These are phyloP conservation scores for Ovis canadensis DNA, from an alignment of 2,113 vertebrate species.

Conservation along the genomic window DNA sequence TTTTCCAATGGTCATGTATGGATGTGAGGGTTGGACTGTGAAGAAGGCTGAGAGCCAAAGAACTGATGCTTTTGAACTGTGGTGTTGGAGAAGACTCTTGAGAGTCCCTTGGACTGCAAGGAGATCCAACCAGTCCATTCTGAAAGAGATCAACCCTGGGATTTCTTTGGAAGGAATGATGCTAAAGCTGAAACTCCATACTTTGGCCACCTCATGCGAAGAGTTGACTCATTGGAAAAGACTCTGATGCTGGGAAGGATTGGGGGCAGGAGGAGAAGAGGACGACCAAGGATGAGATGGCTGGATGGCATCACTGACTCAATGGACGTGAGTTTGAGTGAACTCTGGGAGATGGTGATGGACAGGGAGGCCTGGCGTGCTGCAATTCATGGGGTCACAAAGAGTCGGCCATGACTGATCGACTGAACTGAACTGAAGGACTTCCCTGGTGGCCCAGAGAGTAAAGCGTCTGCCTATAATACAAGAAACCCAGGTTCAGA, in stretches of 20 bases:
- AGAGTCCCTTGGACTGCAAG: neutral
- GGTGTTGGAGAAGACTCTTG: neutral
- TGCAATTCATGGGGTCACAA: rapidly evolving
- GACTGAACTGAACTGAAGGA: neutral
- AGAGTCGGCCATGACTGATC: rapidly evolving
- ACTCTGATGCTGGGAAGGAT: neutral
- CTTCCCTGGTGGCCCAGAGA: neutral
- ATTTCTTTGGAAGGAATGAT: neutral
- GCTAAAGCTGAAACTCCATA: neutral
- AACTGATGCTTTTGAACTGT: neutral
- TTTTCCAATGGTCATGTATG: neutral
- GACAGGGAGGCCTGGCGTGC: no score
- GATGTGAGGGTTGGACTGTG: neutral
- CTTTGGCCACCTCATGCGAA: rapidly evolving
- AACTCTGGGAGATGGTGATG: rapidly evolving
- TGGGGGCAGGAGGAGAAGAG: neutral
- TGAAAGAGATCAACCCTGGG: neutral
- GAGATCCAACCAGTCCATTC: neutral
- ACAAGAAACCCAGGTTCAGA: neutral
- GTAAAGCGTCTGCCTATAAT: neutral
- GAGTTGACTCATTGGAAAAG: neutral
- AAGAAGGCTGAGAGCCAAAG: rapidly evolving
- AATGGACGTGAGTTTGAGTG: rapidly evolving
- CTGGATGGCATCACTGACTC: neutral
- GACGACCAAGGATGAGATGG: rapidly evolving